Evolutionary conservation across 2,113 vertebrate species (phyloP), one percentile per base, ranked within the genome.

Genomic region (Podocnemis expansa): DNA sequence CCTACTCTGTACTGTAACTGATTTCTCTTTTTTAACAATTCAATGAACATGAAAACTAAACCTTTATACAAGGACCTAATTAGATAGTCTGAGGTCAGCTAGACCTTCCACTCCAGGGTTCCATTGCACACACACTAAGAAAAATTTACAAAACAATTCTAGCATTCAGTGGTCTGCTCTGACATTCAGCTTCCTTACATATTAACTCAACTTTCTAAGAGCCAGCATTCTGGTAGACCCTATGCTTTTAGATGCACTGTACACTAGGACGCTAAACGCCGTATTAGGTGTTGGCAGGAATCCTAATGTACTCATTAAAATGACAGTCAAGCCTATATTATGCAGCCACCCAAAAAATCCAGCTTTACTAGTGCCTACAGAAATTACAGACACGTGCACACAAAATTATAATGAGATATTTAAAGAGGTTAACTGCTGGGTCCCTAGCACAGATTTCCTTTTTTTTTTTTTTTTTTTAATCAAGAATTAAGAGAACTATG

Each of bases 271-370:
- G 10, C 47, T 47, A 47, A 47, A 47, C 47, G 6, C 76, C 51
- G 38, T 76, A 41, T 24, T 1, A 63, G 76, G 76, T 56, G 75
- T 55, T 82, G 91, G 79, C 58, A 90, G 22, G 25, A 67, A 91
- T 90, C 8, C n/a, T 12, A 49, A 45, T 12, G 19, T 0, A 88
- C 60, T n/a, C 8, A 31, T 3, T 24, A 67, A 51, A 29, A 84
- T 13, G 22, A 73, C 34, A 63, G 38, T 2, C 27, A 47, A 47
- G 22, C 5, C 87, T 38, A 14, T 0, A 25, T 0, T 0, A 27
- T 5, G 0, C 27, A 89, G 43, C 21, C 67, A 73, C 17, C 67
- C 10, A 41, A 70, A n/a, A 73, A 5, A 1, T 31, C 63, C 9
- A 21, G 38, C 34, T 38, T 21, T n/a, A 31, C 63, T n/a, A 58